Evolutionary conservation across 1,140 invertebrate species (phyloP), one percentile per base, ranked within the genome.

Genomic region (Zaprionus davidi): DNA sequence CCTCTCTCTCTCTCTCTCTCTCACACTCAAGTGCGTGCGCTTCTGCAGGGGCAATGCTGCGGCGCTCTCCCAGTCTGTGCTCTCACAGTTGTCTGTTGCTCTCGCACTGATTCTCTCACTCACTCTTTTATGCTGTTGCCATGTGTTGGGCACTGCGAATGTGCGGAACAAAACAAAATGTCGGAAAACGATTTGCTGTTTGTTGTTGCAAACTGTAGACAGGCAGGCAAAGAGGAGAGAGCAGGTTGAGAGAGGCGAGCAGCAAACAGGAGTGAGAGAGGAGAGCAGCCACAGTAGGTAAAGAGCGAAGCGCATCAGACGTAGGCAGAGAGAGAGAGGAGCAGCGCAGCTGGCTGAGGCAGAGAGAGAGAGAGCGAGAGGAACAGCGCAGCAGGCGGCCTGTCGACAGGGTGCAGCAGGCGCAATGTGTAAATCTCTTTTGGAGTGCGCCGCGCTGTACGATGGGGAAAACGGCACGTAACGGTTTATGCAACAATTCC

Each of bases 161-260:
- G 17, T 77, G 55, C 17, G 58, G 83, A 87, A 87, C 83, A 87
- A 87, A 87, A 87, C 83, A 87, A 87, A 87, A 75, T 87, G 71
- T 70, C 17, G 69, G 58, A 82, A 78, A 82, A 87, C 72, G 51
- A 55, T 71, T 69, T 77, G 15, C 15, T 57, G 58, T 53, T 82
- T 57, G 63, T 53, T 82, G 66, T 51, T 76, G 31, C 13, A 9
- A 46, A 17, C 41, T 44, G n/a, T 44, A 9, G n/a, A 51, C 58
- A 34, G n/a, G 31, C 51, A 62, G 13, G 17, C 0, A n/a, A 31
- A 3, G 4, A 41, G 65, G 31, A 4, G 51, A 17, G 2, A 31
- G 34, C 58, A 17, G 24, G 17, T 22, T 20, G 22, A 55, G 26
- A 3, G 17, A 12, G 20, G 17, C 17, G 3, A 22, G 9, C 24